Percentiles rank a stretch among this genome's conserved stretches.
Evolutionary conservation across 2,888 invertebrate species (phyloP).

Genomic region (Odontocolon sp.): DNA sequence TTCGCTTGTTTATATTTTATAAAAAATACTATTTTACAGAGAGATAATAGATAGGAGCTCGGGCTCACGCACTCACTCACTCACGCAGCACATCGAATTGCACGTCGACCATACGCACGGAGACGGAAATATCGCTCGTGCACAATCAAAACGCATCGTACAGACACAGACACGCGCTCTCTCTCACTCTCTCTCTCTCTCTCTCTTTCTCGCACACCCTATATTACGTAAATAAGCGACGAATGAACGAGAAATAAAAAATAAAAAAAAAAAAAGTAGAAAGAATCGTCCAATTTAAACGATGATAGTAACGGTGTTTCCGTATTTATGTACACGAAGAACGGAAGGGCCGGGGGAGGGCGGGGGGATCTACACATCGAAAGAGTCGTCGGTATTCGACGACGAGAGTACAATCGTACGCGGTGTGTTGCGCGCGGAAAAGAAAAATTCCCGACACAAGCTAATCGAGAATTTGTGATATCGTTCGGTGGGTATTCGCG

Average conservation of each 20-base stretch:
- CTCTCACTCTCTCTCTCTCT: conserved; percentile 44
- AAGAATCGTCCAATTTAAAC: conserved; percentile 28
- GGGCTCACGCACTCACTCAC: conserved; percentile 11
- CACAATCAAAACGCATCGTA: conserved; percentile 33
- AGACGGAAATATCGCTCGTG: conserved; percentile 57
- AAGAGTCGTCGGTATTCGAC: background rate
- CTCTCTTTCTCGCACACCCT: conserved; percentile 50
- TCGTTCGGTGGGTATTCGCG: conserved; percentile 39
- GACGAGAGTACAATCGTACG: no score
- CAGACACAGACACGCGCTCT: conserved; percentile 56
- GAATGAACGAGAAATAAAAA: conserved; percentile 25
- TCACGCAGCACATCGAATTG: conserved; percentile 30
- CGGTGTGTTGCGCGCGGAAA: no score
- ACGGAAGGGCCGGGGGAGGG: conserved; percentile 43
- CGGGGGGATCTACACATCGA: no score
- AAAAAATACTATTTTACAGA: conserved; percentile 62
- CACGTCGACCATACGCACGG: conserved; percentile 41
- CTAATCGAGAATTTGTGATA: conserved; percentile 18
- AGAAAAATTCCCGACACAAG: conserved; percentile 36
- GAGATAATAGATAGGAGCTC: conserved; percentile 32
- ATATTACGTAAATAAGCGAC: conserved; percentile 37
- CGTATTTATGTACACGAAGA: conserved; percentile 59
- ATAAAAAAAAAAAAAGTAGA: conserved; percentile 6
- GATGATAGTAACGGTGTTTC: conserved; percentile 55
- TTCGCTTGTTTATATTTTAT: conserved; percentile 51